Percentiles rank a stretch among this genome's conserved stretches.
These are phyloP conservation scores for Crypturellus undulatus DNA, from an alignment of 2,113 vertebrate species.

Conservation along the genomic window DNA sequence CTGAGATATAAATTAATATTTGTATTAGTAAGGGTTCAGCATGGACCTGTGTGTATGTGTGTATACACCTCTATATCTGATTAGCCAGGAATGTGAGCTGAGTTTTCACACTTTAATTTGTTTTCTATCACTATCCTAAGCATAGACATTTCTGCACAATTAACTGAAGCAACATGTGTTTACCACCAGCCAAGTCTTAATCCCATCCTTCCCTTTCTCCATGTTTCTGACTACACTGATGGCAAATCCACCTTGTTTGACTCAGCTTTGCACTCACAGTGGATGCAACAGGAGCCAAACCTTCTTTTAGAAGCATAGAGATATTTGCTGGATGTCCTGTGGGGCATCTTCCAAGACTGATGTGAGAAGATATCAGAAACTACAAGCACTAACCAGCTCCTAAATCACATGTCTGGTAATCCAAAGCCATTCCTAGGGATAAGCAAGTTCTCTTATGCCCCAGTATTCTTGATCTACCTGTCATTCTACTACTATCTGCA, in stretches of 20 bases:
- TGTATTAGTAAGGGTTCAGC: neutral
- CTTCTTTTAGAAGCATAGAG: neutral
- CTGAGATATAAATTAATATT: neutral
- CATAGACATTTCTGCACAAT: neutral
- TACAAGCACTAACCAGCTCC: slow-evolving; percentile 19
- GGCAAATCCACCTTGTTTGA: slow-evolving; percentile 24
- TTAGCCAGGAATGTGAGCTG: neutral
- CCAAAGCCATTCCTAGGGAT: neutral
- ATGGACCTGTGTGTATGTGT: neutral
- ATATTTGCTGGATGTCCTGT: neutral
- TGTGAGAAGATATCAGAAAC: slow-evolving; percentile 24
- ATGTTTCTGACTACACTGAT: slow-evolving; percentile 43
- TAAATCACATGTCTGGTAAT: neutral
- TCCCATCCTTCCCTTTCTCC: slow-evolving; percentile 45
- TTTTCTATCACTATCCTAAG: slow-evolving; percentile 48
- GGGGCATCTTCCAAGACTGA: neutral
- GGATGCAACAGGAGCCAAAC: slow-evolving; percentile 2
- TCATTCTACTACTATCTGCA: neutral
- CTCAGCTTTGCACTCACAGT: slow-evolving; percentile 1
- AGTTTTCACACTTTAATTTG: slow-evolving; percentile 29
- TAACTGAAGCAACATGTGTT: slow-evolving; percentile 42
- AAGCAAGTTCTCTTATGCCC: neutral
- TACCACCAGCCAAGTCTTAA: neutral
- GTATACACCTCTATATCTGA: neutral
- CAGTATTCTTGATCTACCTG: neutral